A percentile compares a stretch with the other conserved stretches of the same genome.
phyloP scores from a whole-genome alignment of 1,140 invertebrate species.

The Teleogryllus occipitalis region DNA sequence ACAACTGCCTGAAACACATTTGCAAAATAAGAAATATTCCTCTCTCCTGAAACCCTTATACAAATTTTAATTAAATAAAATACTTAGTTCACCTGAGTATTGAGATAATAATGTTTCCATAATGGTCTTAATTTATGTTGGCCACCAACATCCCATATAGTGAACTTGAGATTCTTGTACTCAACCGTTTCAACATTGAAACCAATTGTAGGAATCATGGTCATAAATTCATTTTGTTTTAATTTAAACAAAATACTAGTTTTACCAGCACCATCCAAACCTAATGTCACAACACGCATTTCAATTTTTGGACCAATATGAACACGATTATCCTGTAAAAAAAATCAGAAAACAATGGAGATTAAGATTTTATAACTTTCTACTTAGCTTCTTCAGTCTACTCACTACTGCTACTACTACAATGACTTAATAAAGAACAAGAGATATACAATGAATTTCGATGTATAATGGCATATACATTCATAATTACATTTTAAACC shows the following conservation, averaged over 20 bases:
- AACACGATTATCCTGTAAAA: conserved; percentile 49
- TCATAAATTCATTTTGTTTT: conserved; percentile 48
- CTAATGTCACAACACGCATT: conserved; percentile 51
- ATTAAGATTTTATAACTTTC: not conserved
- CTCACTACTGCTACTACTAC: too few species aligned
- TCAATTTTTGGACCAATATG: conserved; percentile 57
- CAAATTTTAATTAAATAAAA: not conserved
- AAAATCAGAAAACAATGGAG: not conserved
- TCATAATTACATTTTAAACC: too few species aligned
- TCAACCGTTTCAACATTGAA: conserved; percentile 55
- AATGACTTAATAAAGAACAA: too few species aligned
- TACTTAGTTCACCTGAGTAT: conserved; percentile 36
- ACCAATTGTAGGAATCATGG: conserved; percentile 46
- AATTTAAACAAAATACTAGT: conserved; percentile 55
- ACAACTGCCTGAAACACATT: conserved; percentile 39
- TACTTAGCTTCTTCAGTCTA: too few species aligned
- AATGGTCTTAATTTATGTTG: conserved; percentile 47
- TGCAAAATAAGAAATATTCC: not conserved
- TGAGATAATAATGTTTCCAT: conserved; percentile 52
- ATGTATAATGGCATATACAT: too few species aligned
- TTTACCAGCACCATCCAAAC: conserved; percentile 49
- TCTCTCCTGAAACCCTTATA: too few species aligned
- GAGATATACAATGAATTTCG: too few species aligned
- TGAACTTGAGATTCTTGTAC: conserved; percentile 49
- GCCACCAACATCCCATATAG: conserved; percentile 54